These are phyloP conservation scores for Zaprionus inermis DNA, from an alignment of 1,140 invertebrate species.

Conservation along the genomic window DNA sequence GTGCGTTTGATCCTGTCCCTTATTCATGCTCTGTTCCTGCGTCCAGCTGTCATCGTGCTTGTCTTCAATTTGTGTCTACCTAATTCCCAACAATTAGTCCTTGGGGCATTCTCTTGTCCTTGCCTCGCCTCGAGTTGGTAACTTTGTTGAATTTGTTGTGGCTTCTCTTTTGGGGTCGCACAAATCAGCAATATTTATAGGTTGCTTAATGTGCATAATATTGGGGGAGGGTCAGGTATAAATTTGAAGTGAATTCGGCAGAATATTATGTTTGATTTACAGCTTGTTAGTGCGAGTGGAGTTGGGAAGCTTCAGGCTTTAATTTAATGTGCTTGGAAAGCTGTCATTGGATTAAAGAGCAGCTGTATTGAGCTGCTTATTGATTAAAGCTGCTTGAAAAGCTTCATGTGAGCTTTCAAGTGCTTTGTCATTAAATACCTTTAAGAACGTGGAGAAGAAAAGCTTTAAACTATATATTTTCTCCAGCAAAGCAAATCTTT, in stretches of 20 bases:
- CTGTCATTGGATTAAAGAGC: not conserved
- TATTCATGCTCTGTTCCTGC: not conserved
- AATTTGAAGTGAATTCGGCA: not conserved
- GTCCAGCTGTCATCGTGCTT: not conserved
- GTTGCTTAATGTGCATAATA: not conserved
- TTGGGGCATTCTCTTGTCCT: conserved; percentile 27
- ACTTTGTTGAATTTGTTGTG: conserved; percentile 22
- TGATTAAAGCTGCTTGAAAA: not conserved
- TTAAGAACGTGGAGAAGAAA: too few species aligned
- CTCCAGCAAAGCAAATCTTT: too few species aligned
- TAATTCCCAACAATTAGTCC: conserved; percentile 78
- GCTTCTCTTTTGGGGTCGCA: not conserved
- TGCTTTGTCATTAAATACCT: too few species aligned
- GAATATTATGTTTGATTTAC: not conserved
- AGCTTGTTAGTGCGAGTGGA: not conserved
- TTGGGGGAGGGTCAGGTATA: not conserved
- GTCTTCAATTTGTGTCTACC: conserved; percentile 63
- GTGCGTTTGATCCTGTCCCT: conserved; percentile 58
- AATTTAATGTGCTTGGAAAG: too few species aligned
- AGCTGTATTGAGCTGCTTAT: too few species aligned
- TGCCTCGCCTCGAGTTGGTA: conserved; percentile 16
- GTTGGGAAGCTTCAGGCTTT: not conserved
- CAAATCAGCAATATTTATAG: conserved; percentile 13
- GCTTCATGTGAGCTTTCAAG: not conserved
- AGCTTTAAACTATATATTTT: too few species aligned